Evolutionary conservation across 2,113 vertebrate species (phyloP).

Genomic region (Martes martes): DNA sequence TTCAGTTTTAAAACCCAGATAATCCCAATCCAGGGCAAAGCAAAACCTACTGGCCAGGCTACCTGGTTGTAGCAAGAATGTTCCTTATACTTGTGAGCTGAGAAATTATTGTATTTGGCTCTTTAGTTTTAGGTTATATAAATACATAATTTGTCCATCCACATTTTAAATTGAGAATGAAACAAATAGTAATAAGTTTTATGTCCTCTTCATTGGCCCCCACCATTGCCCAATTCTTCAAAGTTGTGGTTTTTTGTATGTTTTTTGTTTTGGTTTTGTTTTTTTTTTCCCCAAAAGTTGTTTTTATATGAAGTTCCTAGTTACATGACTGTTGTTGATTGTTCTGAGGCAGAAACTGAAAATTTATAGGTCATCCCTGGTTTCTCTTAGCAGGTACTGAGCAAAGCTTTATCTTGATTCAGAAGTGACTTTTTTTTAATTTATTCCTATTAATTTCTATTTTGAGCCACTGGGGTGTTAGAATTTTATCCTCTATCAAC

Average conservation of each 20-base stretch:
- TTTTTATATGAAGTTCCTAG: neutral
- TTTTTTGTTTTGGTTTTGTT: too few species aligned
- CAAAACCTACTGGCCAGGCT: neutral
- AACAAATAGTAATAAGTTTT: neutral
- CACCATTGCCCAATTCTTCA: neutral
- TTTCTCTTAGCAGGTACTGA: neutral
- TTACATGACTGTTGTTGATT: neutral
- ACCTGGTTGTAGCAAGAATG: neutral
- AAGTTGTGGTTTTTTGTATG: neutral
- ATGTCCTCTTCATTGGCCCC: fast-evolving
- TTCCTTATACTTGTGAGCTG: neutral
- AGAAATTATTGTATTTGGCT: neutral
- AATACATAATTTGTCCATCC: neutral
- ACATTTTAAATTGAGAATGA: neutral
- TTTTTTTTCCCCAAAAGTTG: neutral
- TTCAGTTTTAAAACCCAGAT: neutral
- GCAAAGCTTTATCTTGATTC: neutral
- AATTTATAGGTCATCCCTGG: neutral
- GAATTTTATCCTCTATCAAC: neutral
- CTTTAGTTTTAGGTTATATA: neutral
- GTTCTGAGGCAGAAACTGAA: neutral
- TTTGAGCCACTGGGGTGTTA: neutral
- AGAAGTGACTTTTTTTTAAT: neutral
- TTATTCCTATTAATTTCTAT: neutral
- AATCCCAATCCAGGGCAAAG: neutral